A percentile compares a stretch with the other conserved stretches of the same genome.
Conservation (phyloP, 2,113 vertebrate genomes). For the Zootoca vivipara region DNA sequence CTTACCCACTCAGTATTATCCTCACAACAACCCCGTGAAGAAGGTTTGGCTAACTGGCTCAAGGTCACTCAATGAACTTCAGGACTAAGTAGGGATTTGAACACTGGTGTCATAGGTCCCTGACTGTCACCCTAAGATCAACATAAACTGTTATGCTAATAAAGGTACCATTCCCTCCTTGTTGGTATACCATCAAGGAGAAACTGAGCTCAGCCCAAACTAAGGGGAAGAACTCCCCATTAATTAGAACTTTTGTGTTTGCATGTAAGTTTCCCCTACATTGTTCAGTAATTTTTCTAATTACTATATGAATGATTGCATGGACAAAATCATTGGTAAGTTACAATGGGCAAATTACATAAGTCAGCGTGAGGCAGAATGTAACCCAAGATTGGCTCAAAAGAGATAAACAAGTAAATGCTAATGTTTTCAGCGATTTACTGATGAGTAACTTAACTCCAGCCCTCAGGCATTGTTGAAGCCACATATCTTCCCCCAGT, state of each 20-base stretch:
- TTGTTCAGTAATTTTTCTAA: no score
- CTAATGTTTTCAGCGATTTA: conserved; percentile 63
- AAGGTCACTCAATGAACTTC: no score
- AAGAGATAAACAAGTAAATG: conserved; percentile 47
- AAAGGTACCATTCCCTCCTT: background rate
- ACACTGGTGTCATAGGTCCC: no score
- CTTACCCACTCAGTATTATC: no score
- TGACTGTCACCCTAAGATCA: no score
- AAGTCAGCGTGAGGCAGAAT: conserved; percentile 11
- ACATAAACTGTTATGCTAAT: background rate
- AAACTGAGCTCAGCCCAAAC: background rate
- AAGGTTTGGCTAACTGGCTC: no score
- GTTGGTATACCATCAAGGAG: background rate
- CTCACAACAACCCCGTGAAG: no score
- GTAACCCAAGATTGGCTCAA: background rate
- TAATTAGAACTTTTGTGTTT: background rate
- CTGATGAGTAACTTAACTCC: conserved; percentile 58
- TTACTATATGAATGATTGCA: background rate
- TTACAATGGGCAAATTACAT: background rate
- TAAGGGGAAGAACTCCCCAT: background rate
- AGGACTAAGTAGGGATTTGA: no score
- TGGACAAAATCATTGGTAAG: background rate
- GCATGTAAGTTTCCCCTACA: background rate
- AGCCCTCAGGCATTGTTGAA: conserved; percentile 61
- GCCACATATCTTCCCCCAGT: conserved; percentile 55